Evolutionary conservation across 2,113 vertebrate species (phyloP).

Genomic region (Pollimyrus isidori): DNA sequence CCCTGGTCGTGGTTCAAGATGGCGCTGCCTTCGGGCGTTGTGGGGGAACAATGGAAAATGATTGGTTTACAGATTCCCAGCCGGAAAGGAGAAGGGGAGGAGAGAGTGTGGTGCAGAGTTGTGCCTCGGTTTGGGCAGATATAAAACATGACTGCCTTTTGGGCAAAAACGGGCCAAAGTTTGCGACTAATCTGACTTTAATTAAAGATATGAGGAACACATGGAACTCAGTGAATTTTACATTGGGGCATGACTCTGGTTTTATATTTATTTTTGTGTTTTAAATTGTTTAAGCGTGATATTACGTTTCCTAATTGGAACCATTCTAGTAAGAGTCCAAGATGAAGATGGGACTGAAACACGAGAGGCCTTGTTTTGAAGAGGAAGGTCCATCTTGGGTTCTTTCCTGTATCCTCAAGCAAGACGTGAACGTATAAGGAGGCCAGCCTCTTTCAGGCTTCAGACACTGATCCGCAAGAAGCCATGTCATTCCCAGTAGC

Average conservation of each 20-base stretch:
- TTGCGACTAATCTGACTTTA: constrained; percentile 30
- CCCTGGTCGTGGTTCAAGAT: constrained; percentile 3
- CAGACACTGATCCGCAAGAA: neutral
- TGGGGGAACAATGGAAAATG: constrained; percentile 25
- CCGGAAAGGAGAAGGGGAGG: neutral
- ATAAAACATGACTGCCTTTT: constrained; percentile 15
- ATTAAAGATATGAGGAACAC: constrained; percentile 24
- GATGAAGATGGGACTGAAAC: neutral
- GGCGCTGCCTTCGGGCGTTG: neutral
- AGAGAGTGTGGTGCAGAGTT: neutral
- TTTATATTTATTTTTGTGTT: neutral
- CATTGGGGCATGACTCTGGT: neutral
- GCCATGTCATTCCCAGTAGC: neutral
- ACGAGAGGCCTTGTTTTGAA: neutral
- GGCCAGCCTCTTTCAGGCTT: neutral
- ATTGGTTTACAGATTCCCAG: constrained; percentile 26
- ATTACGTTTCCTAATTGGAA: neutral
- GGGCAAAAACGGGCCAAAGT: neutral
- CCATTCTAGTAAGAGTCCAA: neutral
- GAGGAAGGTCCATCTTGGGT: neutral
- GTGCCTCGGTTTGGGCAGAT: constrained; percentile 11
- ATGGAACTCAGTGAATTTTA: neutral
- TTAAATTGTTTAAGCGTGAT: neutral
- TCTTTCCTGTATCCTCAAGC: neutral
- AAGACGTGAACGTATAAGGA: neutral